Evolutionary conservation across 2,797 vertebrate genomes (phyloP).

Genomic region (Geotrypetes seraphini): DNA sequence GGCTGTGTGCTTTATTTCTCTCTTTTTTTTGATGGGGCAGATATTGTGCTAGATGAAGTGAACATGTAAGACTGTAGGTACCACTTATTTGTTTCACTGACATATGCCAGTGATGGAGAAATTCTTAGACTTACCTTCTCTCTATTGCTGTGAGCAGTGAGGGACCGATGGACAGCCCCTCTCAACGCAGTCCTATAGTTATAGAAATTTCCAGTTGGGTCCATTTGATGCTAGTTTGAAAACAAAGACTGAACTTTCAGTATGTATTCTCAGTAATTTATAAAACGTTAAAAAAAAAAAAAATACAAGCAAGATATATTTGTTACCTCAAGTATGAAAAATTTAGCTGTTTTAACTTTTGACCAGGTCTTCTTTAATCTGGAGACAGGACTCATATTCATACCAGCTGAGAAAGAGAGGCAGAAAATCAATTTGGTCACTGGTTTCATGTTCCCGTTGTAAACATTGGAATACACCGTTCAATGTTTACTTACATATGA

Average conservation of each 20-base stretch:
- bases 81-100: too few relatives aligned
- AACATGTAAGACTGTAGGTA: too few relatives aligned
- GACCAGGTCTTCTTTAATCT: slow-evolving; percentile 91
- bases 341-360: slow-evolving; percentile 92
- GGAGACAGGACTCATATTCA: slow-evolving; percentile 93
- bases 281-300: too few relatives aligned
- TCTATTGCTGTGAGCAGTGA: slow-evolving; percentile 82
- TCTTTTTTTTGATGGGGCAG: too few relatives aligned
- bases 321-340: slow-evolving; percentile 87
- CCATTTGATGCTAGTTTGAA: slow-evolving; percentile 82
- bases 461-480: not conserved
- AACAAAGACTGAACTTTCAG: not conserved
- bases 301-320: not conserved
- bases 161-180: slow-evolving; percentile 81
- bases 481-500: slow-evolving; percentile 76
- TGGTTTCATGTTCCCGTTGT: not conserved
- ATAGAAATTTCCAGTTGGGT: slow-evolving; percentile 89
- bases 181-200: slow-evolving; percentile 85
- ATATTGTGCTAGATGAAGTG: too few relatives aligned
- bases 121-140: slow-evolving; percentile 66
- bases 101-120: too few relatives aligned
- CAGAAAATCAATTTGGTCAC: not conserved
- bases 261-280: not conserved
- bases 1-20: too few relatives aligned
- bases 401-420: slow-evolving; percentile 61